Evolutionary conservation across 2,797 vertebrate genomes (phyloP), one percentile per base, ranked within the genome.

Genomic region (Ctenochaetus hawaiiensis): DNA sequence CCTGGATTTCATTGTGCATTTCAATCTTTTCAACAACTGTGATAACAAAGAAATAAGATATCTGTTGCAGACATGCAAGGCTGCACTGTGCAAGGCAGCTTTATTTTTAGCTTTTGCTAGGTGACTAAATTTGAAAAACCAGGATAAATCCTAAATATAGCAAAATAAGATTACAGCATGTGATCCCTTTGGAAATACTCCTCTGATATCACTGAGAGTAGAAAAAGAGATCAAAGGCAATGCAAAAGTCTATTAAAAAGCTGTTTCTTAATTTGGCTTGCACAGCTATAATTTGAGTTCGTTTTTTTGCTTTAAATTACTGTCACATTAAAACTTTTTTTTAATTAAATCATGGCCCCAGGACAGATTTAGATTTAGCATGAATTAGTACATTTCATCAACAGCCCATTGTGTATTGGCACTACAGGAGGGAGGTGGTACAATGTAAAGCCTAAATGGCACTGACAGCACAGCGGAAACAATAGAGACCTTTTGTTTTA

Each of bases 71-170:
- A 75, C 47, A n/a, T 18, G 23, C 1, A 1, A 18, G 1, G 7
- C 14, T 17, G 39, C 45, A 47, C 34, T 0, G 5, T 66, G 67
- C 7, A 26, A 34, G 7, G 22, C 26, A 1, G 20, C 18, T 34
- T 72, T 49, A 43, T 61, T 70, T 86, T 82, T 67, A 56, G 58
- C 23, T 48, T 72, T 26, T 82, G 11, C 30, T 16, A 34, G 64
- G 41, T 58, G 61, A 63, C 58, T 59, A 52, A 17, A 60, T 71
- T 47, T 77, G 22, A 67, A 66, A 23, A 48, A 57, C 20, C 13
- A 47, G 7, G 5, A 69, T 58, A 34, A 59, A 22, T 26, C 34
- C 45, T 56, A 67, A 79, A 71, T 20, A 43, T 41, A 70, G 59
- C 51, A 26, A 69, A 49, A 52, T 18, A 51, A 64, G 48, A 61